Percentiles rank a stretch among this genome's conserved stretches.
phyloP scores from a whole-genome alignment of 2,888 invertebrate species.

The Agrilus mali region DNA sequence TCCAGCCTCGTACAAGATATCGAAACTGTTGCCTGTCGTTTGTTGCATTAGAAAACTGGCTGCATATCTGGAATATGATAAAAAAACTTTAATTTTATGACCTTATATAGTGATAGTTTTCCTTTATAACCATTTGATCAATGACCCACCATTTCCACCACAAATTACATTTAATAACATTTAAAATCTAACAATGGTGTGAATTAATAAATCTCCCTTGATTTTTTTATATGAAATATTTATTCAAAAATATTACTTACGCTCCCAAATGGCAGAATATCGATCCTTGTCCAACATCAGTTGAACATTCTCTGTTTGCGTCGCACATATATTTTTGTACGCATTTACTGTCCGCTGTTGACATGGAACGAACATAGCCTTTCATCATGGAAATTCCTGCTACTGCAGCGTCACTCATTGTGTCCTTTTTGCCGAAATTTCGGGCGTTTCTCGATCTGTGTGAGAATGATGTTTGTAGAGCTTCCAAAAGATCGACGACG shows the following conservation, averaged over 20 bases:
- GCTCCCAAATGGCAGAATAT: constrained; percentile 89
- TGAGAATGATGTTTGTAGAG: constrained; percentile 84
- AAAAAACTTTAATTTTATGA: constrained; percentile 1
- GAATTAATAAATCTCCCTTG: no score
- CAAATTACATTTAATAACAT: no score
- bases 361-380: constrained; percentile 73
- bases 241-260: constrained; percentile 44
- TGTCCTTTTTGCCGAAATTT: constrained; percentile 74
- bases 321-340: constrained; percentile 83
- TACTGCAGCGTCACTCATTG: constrained; percentile 79
- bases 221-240: neutral
- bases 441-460: constrained; percentile 78
- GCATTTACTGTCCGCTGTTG: constrained; percentile 67
- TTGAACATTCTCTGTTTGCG: constrained; percentile 76
- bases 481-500: constrained; percentile 81
- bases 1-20: constrained; percentile 73
- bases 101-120: no score
- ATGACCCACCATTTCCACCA: no score
- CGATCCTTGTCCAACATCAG: constrained; percentile 67
- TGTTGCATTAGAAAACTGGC: constrained; percentile 75
- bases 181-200: no score
- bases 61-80: constrained; percentile 53
- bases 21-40: constrained; percentile 60
- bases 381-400: constrained; percentile 82
- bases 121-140: no score